Conservation (phyloP, 2,888 invertebrate species). For the Ecliptopera silaceata region DNA sequence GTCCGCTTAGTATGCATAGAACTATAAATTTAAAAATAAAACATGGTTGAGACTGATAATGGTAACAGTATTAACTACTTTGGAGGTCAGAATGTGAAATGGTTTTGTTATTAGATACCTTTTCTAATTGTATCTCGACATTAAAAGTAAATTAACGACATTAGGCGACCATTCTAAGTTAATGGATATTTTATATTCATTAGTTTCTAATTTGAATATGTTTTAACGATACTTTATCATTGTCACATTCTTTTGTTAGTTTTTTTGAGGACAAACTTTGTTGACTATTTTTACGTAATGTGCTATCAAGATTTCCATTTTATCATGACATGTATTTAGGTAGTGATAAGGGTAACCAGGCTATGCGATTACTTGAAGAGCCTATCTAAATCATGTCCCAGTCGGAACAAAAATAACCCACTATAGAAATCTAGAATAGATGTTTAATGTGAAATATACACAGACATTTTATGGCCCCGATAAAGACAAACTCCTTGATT, state of each 20-base stretch:
- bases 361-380: not conserved
- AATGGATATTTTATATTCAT: constrained; percentile 37
- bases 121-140: constrained; percentile 33
- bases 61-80: constrained; percentile 68
- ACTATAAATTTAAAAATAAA: constrained; percentile 34
- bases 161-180: constrained; percentile 29
- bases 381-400: not conserved
- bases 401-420: not conserved
- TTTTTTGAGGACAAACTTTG: constrained; percentile 11
- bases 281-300: not conserved
- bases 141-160: constrained; percentile 37
- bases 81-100: constrained; percentile 48
- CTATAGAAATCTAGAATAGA: not conserved
- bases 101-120: constrained; percentile 32
- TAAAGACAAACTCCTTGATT: constrained; percentile 48
- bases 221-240: constrained; percentile 30
- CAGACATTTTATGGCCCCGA: constrained; percentile 25
- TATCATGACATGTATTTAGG: no score
- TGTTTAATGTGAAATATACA: no score
- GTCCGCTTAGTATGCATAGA: constrained; percentile 20
- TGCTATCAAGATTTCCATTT: not conserved
- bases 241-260: constrained; percentile 32
- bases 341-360: not conserved
- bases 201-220: constrained; percentile 36
- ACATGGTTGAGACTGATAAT: constrained; percentile 68